Evolutionary conservation across 2,113 vertebrate species (phyloP), one percentile per base, ranked within the genome.

Genomic region (Fulica atra): DNA sequence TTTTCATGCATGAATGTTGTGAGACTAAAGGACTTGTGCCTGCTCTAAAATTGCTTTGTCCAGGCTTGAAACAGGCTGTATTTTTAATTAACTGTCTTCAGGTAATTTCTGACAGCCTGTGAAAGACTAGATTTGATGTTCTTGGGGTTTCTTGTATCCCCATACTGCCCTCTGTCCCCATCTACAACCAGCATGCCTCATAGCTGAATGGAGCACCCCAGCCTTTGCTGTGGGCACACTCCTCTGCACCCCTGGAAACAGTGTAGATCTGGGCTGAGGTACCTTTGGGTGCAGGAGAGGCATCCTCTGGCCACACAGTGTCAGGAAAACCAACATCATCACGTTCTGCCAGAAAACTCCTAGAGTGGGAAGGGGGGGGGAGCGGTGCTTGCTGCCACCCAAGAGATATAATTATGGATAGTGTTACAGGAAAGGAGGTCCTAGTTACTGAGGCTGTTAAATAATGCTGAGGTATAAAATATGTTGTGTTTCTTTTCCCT

Each of bases 401-500:
- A 60, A 81, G 78, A 95, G 70, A 69, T 72, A 33, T 61, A 76
- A 63, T 66, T 93, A 60, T 25, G 74, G 85, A 15, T 78, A 69
- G 91, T 88, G 72, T 93, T 90, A 59, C 81, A 92, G 96, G 89
- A 95, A 96, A 91, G 64, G 51, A 66, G 65, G 73, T 92, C 51
- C 60, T 81, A 17, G 63, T 82, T 88, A 70, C 63, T 3, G 56
- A 59, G 64, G 20, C 86, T 92, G 80, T 81, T 68, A 93, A 96
- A 89, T 88, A 82, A 79, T 68, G 63, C 86, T 60, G 92, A 95
- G 44, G 81, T 85, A 92, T 93, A 96, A 97, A 96, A 81, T 38
- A 91, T 31, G n/a, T 94, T 94, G 92, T 93, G 91, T 97, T 94
- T 91, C 96, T 95, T 97, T 92, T 96, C 66, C 66, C 72, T 95